Percentiles rank a stretch among this genome's conserved stretches.
Evolutionary conservation across 1,140 invertebrate species (phyloP).

Genomic region (Polypedilum pembai): DNA sequence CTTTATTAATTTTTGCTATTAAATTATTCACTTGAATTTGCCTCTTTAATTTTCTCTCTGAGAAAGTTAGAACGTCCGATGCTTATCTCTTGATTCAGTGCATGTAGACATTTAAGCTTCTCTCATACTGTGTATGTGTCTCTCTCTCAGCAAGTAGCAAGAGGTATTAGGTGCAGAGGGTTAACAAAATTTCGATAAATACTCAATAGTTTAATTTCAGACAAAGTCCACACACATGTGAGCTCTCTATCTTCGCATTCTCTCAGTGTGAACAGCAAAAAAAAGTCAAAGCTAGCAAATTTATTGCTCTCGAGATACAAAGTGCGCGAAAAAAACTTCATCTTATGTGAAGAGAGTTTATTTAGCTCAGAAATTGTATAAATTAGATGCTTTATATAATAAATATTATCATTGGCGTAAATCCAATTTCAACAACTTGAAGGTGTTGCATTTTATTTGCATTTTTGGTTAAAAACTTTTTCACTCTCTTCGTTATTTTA

Average conservation of each 20-base stretch:
- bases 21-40: conserved; percentile 7
- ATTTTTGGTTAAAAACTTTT: conserved; percentile 27
- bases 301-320: not conserved
- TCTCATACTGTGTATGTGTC: too few species aligned
- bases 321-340: not conserved
- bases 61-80: not conserved
- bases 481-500: not conserved
- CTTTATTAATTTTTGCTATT: conserved; percentile 9
- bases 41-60: not conserved
- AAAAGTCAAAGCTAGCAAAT: not conserved
- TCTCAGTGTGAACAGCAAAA: not conserved
- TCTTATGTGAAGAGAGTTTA: too few species aligned
- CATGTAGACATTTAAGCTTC: too few species aligned
- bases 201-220: not conserved
- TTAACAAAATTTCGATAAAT: conserved; percentile 2
- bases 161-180: not conserved
- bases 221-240: not conserved
- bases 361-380: not conserved
- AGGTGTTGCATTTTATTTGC: conserved; percentile 28
- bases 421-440: conserved; percentile 28
- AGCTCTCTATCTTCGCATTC: not conserved
- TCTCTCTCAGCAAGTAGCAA: not conserved
- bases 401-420: conserved; percentile 26
- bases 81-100: not conserved
- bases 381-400: conserved; percentile 15